Percentiles rank a stretch among this genome's conserved stretches.
Conservation (phyloP, 2,113 vertebrate genomes). For the Pycnonotus jocosus region DNA sequence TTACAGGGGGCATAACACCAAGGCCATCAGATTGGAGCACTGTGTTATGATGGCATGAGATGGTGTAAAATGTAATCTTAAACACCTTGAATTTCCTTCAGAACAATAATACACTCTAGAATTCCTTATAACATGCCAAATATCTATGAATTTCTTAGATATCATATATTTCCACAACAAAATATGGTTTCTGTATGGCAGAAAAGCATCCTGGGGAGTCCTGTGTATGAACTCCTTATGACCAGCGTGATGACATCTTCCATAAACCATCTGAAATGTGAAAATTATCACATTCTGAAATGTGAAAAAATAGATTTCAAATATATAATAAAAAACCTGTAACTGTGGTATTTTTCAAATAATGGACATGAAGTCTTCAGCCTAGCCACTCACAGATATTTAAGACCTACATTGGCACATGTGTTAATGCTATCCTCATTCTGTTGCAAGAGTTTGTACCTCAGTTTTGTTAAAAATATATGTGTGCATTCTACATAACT, state of each 20-base stretch:
- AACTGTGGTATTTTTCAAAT: not conserved
- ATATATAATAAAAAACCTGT: not conserved
- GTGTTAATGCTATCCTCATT: not conserved
- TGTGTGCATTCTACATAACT: not conserved
- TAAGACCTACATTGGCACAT: not conserved
- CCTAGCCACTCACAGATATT: not conserved
- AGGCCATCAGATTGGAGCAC: not conserved
- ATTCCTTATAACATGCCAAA: not conserved
- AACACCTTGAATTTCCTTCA: not conserved
- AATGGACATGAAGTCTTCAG: not conserved
- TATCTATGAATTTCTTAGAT: not conserved
- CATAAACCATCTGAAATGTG: not conserved
- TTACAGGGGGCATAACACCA: not conserved
- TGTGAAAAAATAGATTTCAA: not conserved
- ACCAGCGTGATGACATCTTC: not conserved
- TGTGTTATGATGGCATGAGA: not conserved
- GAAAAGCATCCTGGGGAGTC: not conserved
- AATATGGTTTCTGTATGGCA: not conserved
- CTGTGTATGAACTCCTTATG: not conserved
- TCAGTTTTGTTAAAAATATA: not conserved
- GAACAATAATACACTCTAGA: not conserved
- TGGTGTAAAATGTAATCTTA: not conserved
- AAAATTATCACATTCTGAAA: not conserved
- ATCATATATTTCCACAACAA: not conserved
- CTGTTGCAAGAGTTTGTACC: accelerated